phyloP scores from a whole-genome alignment of 2,888 invertebrate genomes.

The Lycophotia porphyrea region DNA sequence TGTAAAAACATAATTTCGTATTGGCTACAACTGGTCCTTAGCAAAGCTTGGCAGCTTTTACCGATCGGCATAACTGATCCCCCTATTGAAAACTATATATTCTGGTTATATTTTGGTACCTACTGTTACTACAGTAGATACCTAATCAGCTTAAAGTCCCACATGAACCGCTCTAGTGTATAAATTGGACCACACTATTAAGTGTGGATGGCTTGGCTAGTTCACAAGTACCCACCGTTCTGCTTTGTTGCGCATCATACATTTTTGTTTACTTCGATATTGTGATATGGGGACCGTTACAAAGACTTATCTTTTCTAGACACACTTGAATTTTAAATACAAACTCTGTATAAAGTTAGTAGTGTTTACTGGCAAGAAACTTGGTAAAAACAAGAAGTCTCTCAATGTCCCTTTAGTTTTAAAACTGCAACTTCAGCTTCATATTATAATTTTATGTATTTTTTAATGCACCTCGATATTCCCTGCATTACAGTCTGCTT shows the following conservation, averaged over 20 bases:
- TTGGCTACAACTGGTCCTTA: too few relatives aligned
- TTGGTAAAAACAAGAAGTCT: neutral
- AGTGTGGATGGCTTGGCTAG: conserved; percentile 29
- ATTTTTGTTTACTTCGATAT: conserved; percentile 32
- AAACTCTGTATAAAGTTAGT: neutral
- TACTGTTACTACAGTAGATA: neutral
- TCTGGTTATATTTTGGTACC: neutral
- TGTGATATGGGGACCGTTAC: neutral
- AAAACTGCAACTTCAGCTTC: neutral
- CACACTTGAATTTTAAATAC: neutral
- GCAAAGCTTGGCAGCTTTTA: neutral
- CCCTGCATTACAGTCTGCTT: neutral
- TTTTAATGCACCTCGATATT: neutral
- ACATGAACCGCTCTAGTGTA: neutral
- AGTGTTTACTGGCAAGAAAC: neutral
- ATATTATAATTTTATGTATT: too few relatives aligned
- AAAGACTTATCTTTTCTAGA: neutral
- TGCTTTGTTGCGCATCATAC: conserved; percentile 38
- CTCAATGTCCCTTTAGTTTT: neutral
- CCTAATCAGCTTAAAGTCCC: neutral
- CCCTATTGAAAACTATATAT: neutral
- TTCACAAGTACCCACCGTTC: conserved; percentile 37
- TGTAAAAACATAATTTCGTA: neutral
- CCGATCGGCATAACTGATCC: neutral
- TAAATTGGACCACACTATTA: neutral